Evolutionary conservation across 1,140 invertebrate genomes (phyloP).

Genomic region (Microvelia longipes): DNA sequence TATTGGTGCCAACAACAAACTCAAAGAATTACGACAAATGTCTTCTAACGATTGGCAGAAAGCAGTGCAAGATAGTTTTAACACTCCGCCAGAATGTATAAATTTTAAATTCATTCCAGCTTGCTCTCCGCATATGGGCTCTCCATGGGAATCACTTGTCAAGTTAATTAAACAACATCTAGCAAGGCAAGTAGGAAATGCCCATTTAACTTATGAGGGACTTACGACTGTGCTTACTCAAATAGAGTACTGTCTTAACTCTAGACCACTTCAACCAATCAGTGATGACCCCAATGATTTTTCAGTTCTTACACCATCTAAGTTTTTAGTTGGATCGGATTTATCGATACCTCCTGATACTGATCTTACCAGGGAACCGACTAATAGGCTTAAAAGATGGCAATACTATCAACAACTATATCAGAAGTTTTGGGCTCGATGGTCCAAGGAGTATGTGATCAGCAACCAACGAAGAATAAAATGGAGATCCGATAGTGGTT

Average conservation of each 20-base stretch:
- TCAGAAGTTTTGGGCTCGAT: neutral
- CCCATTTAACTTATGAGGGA: neutral
- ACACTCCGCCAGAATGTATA: neutral
- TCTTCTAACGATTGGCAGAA: neutral
- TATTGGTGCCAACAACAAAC: slow-evolving; percentile 7
- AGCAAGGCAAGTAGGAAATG: neutral
- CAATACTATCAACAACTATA: neutral
- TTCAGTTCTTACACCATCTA: neutral
- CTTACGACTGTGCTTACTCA: neutral
- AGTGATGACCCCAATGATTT: neutral
- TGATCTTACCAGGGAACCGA: neutral
- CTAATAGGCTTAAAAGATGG: neutral
- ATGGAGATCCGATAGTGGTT: neutral
- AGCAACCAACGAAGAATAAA: neutral
- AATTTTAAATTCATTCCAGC: neutral
- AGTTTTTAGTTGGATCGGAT: neutral
- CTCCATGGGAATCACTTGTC: neutral
- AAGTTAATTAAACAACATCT: neutral
- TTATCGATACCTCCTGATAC: neutral
- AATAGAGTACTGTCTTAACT: neutral
- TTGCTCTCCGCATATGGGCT: neutral
- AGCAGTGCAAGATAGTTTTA: neutral
- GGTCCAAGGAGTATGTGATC: neutral
- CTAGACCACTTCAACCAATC: neutral
- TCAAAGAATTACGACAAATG: no score